phyloP scores from a whole-genome alignment of 2,113 vertebrate genomes.

The Enhydra lutris region DNA sequence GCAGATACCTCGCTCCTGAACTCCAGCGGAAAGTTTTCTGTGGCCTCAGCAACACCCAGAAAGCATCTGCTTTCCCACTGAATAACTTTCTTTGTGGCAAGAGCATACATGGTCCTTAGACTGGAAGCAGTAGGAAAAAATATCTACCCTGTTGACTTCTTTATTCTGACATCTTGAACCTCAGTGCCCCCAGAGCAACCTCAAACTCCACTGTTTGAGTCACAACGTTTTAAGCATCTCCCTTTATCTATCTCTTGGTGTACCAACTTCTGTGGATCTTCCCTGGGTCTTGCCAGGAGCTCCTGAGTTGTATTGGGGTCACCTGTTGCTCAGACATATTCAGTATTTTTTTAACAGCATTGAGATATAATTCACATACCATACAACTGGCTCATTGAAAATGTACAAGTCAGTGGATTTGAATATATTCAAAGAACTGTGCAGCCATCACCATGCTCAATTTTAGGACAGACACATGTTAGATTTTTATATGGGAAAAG shows the following conservation, averaged over 20 bases:
- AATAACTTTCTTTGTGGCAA: neutral
- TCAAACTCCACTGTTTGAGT: neutral
- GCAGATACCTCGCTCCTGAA: neutral
- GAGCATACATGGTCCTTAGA: neutral
- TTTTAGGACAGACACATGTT: neutral
- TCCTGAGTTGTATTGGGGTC: neutral
- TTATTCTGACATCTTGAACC: neutral
- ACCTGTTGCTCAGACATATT: neutral
- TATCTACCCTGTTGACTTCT: neutral
- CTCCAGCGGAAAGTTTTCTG: neutral
- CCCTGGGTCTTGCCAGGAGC: neutral
- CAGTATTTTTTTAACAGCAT: neutral
- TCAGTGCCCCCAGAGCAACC: neutral
- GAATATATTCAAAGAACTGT: neutral
- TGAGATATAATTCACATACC: neutral
- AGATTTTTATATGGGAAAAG: neutral
- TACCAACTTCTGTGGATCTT: neutral
- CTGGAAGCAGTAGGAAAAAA: neutral
- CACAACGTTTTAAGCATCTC: neutral
- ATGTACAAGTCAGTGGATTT: neutral
- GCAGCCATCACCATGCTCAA: neutral
- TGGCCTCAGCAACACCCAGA: neutral
- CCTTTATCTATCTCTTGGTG: neutral
- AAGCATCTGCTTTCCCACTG: neutral
- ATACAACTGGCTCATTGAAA: neutral